phyloP scores from a whole-genome alignment of 1,140 invertebrate genomes.

The Drosophila busckii region DNA sequence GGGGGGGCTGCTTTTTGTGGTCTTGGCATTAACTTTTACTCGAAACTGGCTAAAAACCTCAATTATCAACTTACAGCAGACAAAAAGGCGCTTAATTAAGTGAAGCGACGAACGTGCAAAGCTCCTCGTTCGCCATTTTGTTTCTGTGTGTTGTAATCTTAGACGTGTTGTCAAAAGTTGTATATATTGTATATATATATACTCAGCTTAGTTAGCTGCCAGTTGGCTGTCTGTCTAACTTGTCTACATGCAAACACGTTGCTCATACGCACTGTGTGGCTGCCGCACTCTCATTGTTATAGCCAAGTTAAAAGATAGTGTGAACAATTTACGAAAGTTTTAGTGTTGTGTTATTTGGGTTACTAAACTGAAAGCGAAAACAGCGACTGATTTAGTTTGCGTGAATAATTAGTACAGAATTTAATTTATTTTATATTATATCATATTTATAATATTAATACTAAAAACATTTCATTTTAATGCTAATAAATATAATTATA shows the following conservation, averaged over 20 bases:
- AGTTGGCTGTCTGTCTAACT: constrained; percentile 9
- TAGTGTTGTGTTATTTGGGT: not conserved
- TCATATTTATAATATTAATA: too few species aligned
- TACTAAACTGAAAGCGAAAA: too few species aligned
- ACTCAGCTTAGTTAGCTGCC: constrained; percentile 28
- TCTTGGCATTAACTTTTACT: constrained; percentile 59
- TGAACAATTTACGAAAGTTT: constrained; percentile 3
- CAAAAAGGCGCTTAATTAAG: constrained; percentile 70
- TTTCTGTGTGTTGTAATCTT: constrained; percentile 21
- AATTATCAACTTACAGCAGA: constrained; percentile 70
- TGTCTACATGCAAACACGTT: not conserved
- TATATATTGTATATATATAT: too few species aligned
- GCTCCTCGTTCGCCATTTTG: constrained; percentile 60
- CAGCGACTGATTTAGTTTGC: too few species aligned
- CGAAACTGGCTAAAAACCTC: constrained; percentile 61
- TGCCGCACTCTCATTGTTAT: too few species aligned
- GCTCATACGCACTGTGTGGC: constrained; percentile 10
- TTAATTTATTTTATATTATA: too few species aligned
- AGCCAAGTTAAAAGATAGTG: too few species aligned
- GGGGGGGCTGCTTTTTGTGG: constrained; percentile 21
- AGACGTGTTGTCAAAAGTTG: constrained; percentile 22
- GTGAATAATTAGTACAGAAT: too few species aligned
- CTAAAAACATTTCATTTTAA: too few species aligned
- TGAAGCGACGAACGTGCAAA: constrained; percentile 61
- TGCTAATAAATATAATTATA: too few species aligned